phyloP scores from a whole-genome alignment of 1,140 invertebrate genomes.

The Monomorium pharaonis region DNA sequence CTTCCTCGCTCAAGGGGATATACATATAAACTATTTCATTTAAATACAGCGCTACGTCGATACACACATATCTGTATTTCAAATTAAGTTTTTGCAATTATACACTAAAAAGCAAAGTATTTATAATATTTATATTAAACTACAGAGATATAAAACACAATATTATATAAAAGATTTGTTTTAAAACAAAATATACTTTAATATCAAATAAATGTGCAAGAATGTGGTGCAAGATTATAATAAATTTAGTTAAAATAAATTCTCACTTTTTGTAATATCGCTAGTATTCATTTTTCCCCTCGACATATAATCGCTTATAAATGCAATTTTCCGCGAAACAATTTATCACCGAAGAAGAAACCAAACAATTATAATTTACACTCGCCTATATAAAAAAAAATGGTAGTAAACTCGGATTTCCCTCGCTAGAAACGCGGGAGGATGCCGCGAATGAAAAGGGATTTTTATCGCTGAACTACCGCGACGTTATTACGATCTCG shows the following conservation, averaged over 20 bases:
- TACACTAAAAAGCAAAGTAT: neutral
- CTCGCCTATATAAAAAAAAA: slow-evolving; percentile 14
- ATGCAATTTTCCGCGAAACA: neutral
- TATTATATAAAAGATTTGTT: neutral
- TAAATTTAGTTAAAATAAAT: neutral
- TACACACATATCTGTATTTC: neutral
- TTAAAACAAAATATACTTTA: neutral
- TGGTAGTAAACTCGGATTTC: slow-evolving; percentile 25
- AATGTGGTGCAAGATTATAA: neutral
- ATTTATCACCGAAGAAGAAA: neutral
- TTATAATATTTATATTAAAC: neutral
- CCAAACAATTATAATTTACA: slow-evolving; percentile 37
- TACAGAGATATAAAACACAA: neutral
- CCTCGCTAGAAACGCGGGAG: neutral
- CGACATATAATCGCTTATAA: neutral
- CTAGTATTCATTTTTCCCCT: neutral
- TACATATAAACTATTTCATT: neutral
- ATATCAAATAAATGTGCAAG: neutral
- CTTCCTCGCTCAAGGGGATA: slow-evolving; percentile 29
- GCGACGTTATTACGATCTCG: slow-evolving; percentile 54
- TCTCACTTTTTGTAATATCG: neutral
- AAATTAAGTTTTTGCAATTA: neutral
- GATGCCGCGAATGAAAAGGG: slow-evolving; percentile 20
- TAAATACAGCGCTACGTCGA: slow-evolving; percentile 1
- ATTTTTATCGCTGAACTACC: slow-evolving; percentile 53